Evolutionary conservation across 2,113 vertebrate species (phyloP).

Genomic region (Scytalopus superciliaris): DNA sequence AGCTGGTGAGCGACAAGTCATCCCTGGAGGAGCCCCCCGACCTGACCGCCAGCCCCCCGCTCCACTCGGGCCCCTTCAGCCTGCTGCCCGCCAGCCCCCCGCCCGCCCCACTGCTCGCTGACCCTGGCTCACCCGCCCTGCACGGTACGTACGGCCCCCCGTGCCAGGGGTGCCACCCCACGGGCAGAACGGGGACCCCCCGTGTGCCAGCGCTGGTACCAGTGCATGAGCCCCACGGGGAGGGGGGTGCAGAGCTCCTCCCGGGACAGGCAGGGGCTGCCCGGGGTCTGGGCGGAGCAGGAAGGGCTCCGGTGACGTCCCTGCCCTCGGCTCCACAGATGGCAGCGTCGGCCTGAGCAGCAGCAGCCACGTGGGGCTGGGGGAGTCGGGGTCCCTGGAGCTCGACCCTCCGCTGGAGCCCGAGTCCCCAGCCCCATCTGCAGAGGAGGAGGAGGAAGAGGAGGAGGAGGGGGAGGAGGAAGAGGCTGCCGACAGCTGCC

Average conservation of each 20-base stretch:
- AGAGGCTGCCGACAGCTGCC: not conserved
- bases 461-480: not conserved
- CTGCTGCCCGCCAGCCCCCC: conserved; percentile 68
- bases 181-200: not conserved
- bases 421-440: not conserved
- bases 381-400: conserved; percentile 45
- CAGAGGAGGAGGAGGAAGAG: not conserved
- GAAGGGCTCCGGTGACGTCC: not conserved
- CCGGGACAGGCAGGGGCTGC: not conserved
- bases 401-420: conserved; percentile 4
- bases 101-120: conserved; percentile 59
- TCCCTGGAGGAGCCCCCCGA: conserved; percentile 70
- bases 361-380: conserved; percentile 52
- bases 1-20: conserved; percentile 68
- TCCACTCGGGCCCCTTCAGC: conserved; percentile 48
- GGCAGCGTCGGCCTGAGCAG: conserved; percentile 43
- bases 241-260: not conserved
- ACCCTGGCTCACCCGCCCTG: conserved; percentile 52
- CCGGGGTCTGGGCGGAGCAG: not conserved
- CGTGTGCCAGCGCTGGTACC: not conserved
- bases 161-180: accelerated
- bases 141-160: conserved; percentile 51
- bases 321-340: conserved; percentile 52
- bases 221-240: not conserved
- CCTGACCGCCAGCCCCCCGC: conserved; percentile 46